Evolutionary conservation across 2,888 invertebrate species (phyloP), one percentile per base, ranked within the genome.

Genomic region (Athalia circularis): DNA sequence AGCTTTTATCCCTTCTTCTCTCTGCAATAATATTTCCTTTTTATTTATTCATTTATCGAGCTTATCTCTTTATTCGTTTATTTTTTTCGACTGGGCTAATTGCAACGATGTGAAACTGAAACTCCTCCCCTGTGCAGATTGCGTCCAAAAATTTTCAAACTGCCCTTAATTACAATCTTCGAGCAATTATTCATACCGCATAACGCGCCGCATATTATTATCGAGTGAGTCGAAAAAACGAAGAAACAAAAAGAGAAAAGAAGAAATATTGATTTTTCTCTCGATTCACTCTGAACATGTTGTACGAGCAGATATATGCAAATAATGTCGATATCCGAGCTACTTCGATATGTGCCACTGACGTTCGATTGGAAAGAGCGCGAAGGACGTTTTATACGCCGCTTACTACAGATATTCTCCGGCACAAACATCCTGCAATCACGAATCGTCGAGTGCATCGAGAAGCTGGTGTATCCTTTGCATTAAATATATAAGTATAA

Each of bases 401-500:
- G 57, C 52, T 11, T 45, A 45, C 29, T 0, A 0, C 29, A 11
- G 57, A 59, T 29, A 72, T 59, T 59, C 8, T 72, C 62, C 72
- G 72, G 59, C 59, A 72, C 57, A 72, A 57, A 0, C 52, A n/a
- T 9, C 15, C 13, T 59, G 72, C 72, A 72, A 72, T 72, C 57
- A 72, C 29, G 29, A 29, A 29, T 29, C 29, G 29, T 72, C 45
- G 59, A 15, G 52, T 52, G n/a, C 6, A 29, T 29, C 29, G 29
- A 29, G 29, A 29, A 29, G 29, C 29, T 29, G 29, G 29, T 57
- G 72, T 72, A 72, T 72, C 72, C 57, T 59, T 72, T 72, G 72
- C 72, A 59, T 72, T 72, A 59, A 72, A 72, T 72, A 54, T 68
- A 72, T 72, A 59, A 72, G 59, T 72, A 54, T 68, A 72, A 72